Conservation (phyloP, 1,140 invertebrate genomes). For the Melitaea cinxia region DNA sequence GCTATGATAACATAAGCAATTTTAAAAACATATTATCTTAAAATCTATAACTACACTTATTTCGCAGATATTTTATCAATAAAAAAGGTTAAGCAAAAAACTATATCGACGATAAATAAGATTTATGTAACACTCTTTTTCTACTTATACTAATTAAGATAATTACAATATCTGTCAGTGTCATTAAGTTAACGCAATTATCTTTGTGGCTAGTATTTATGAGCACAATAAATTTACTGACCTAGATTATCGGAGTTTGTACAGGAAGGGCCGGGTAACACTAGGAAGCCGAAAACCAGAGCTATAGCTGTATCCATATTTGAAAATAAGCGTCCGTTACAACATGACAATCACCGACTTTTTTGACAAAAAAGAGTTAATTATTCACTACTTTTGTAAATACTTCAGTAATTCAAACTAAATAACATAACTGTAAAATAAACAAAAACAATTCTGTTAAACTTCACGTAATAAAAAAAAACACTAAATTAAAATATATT, state of each 20-base stretch:
- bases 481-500: not conserved
- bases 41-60: too few relatives aligned
- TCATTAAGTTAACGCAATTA: slow-evolving; percentile 18
- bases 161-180: slow-evolving; percentile 10
- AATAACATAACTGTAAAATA: not conserved
- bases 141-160: slow-evolving; percentile 1
- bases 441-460: not conserved
- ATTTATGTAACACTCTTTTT: not conserved
- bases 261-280: slow-evolving; percentile 55
- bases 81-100: too few relatives aligned
- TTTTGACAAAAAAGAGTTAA: not conserved
- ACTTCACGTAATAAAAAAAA: not conserved
- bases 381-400: not conserved
- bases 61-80: too few relatives aligned
- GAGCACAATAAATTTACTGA: slow-evolving; percentile 61
- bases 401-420: not conserved
- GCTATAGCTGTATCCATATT: slow-evolving; percentile 49
- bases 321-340: slow-evolving; percentile 22
- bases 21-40: too few relatives aligned
- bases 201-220: slow-evolving; percentile 43
- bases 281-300: slow-evolving; percentile 50
- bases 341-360: slow-evolving; percentile 1
- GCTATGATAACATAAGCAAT: too few relatives aligned
- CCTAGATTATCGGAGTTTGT: slow-evolving; percentile 71
- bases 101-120: too few relatives aligned